A percentile compares a stretch with the other conserved stretches of the same genome.
Conservation (phyloP, 2,888 invertebrate species). For the Eupithecia vulgata region DNA sequence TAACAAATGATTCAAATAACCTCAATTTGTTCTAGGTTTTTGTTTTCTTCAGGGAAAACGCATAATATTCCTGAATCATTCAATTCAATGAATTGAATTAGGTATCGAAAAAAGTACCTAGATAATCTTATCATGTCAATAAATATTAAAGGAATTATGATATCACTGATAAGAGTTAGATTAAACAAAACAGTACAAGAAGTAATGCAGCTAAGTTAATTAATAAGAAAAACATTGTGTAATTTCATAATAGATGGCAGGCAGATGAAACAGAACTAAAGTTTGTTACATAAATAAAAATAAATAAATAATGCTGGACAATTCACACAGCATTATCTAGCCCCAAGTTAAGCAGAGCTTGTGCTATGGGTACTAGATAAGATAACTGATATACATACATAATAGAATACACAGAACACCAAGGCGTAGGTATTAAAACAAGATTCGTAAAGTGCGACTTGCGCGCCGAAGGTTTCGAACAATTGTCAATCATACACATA, state of each 20-base stretch:
- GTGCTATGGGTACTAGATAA: too few species aligned
- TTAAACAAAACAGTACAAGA: slow-evolving; percentile 27
- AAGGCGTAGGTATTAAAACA: too few species aligned
- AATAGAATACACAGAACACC: too few species aligned
- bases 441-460: too few species aligned
- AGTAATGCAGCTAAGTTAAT: background rate
- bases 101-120: slow-evolving; percentile 22
- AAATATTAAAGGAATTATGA: slow-evolving; percentile 22
- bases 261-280: too few species aligned
- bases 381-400: too few species aligned
- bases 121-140: slow-evolving; percentile 33
- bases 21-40: background rate
- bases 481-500: too few species aligned
- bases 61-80: slow-evolving; percentile 31
- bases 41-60: slow-evolving; percentile 19
- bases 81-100: slow-evolving; percentile 18
- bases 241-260: background rate
- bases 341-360: too few species aligned
- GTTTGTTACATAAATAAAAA: too few species aligned
- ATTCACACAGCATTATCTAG: too few species aligned
- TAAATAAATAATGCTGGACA: too few species aligned
- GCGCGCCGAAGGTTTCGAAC: too few species aligned
- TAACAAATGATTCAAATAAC: background rate
- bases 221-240: background rate
- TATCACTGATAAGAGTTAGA: slow-evolving; percentile 34